A percentile compares a stretch with the other conserved stretches of the same genome.
Conservation (phyloP, 2,888 invertebrate species). For the Nasonovia ribisnigri region DNA sequence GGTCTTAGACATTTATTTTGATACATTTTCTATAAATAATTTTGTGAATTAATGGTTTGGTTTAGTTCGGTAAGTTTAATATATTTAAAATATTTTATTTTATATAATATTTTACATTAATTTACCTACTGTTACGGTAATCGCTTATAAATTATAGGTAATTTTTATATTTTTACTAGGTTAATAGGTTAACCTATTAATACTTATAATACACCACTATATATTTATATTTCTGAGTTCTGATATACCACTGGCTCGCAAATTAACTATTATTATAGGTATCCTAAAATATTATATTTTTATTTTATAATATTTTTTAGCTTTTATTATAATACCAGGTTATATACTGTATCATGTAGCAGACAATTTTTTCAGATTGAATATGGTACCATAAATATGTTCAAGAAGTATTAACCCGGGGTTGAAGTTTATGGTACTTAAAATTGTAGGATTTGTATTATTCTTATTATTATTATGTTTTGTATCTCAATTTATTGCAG, state of each 20-base stretch:
- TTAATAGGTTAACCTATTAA: neutral
- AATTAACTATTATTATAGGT: neutral
- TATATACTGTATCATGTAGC: neutral
- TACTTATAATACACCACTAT: no score
- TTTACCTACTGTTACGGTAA: neutral
- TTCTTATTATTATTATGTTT: neutral
- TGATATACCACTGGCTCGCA: neutral
- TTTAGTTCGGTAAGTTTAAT: neutral
- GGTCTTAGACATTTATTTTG: neutral
- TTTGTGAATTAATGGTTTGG: neutral
- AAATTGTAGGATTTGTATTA: neutral
- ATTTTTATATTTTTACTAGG: neutral
- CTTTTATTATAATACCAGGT: neutral
- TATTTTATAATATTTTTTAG: neutral
- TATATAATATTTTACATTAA: neutral
- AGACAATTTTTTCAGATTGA: neutral
- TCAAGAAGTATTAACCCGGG: no score
- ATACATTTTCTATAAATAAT: neutral
- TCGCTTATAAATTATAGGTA: neutral
- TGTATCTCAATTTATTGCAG: neutral
- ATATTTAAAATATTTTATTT: neutral
- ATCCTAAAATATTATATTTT: neutral
- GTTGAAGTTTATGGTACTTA: neutral
- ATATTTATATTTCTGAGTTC: no score
- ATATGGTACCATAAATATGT: neutral